Percentiles rank a stretch among this genome's conserved stretches.
Evolutionary conservation across 2,113 vertebrate species (phyloP).

Genomic region (Tychaedon coryphoeus): DNA sequence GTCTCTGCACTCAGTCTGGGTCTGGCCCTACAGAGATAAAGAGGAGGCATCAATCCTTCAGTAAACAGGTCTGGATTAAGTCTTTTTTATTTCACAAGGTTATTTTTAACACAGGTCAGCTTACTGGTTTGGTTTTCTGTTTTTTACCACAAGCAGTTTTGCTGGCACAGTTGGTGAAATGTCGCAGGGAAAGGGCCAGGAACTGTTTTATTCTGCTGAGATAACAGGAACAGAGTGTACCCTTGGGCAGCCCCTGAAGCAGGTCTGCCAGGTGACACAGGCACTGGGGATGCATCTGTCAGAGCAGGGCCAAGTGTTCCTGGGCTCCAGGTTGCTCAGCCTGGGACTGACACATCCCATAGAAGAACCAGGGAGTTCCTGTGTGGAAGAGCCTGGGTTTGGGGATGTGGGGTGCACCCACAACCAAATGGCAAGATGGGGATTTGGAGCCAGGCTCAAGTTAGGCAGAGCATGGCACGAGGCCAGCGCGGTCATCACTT

Average conservation of each 20-base stretch:
- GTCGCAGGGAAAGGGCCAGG: background rate
- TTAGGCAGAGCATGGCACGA: background rate
- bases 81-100: background rate
- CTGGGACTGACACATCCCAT: fast-evolving
- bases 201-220: background rate
- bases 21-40: constrained; percentile 6
- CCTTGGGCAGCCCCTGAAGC: background rate
- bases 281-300: background rate
- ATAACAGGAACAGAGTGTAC: background rate
- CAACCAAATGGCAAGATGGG: background rate
- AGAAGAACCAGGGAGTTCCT: background rate
- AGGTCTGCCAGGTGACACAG: background rate
- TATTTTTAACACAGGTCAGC: background rate
- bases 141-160: background rate
- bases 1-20: background rate
- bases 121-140: background rate
- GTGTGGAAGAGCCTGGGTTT: background rate
- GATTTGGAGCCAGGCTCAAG: background rate
- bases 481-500: background rate
- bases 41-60: constrained; percentile 8
- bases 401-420: background rate
- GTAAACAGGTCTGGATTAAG: background rate
- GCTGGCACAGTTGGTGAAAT: background rate
- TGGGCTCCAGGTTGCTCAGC: background rate
- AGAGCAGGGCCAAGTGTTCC: fast-evolving